These are phyloP conservation scores for Pseudeuparius sepicola DNA, from an alignment of 2,888 invertebrate species.

Conservation along the genomic window DNA sequence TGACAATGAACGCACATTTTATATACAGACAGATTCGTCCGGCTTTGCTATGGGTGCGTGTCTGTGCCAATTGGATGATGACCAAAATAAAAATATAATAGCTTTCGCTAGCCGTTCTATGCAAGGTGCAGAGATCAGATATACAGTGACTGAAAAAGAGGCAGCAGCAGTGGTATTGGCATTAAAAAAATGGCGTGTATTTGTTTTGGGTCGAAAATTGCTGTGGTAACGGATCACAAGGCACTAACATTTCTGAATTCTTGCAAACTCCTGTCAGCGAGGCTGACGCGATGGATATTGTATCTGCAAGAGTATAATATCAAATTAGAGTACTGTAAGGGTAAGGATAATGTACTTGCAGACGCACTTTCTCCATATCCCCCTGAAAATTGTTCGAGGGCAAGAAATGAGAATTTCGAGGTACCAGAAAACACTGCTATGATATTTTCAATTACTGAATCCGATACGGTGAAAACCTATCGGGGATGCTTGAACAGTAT, in stretches of 20 bases:
- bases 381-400: too few relatives aligned
- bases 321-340: too few relatives aligned
- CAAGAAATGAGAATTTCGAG: too few relatives aligned
- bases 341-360: too few relatives aligned
- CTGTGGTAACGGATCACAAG: constrained; percentile 16
- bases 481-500: too few relatives aligned
- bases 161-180: constrained; percentile 8
- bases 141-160: constrained; percentile 16
- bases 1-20: constrained; percentile 7
- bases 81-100: constrained; percentile 10
- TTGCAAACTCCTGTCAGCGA: constrained; percentile 11
- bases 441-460: too few relatives aligned
- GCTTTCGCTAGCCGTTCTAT: constrained; percentile 16
- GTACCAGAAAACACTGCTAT: too few relatives aligned
- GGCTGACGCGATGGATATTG: constrained; percentile 17
- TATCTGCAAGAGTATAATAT: too few relatives aligned
- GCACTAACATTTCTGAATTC: constrained; percentile 13
- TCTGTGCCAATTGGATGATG: constrained; percentile 9
- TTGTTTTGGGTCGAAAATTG: constrained; percentile 14
- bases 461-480: too few relatives aligned
- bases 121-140: constrained; percentile 9
- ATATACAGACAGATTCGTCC: too few relatives aligned
- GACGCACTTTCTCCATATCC: too few relatives aligned
- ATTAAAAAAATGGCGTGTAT: constrained; percentile 14
- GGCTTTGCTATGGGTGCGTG: constrained; percentile 9